A percentile compares a stretch with the other conserved stretches of the same genome.
These are phyloP conservation scores for Lacanobia wlatinum DNA, from an alignment of 2,888 invertebrate genomes.

Conservation along the genomic window DNA sequence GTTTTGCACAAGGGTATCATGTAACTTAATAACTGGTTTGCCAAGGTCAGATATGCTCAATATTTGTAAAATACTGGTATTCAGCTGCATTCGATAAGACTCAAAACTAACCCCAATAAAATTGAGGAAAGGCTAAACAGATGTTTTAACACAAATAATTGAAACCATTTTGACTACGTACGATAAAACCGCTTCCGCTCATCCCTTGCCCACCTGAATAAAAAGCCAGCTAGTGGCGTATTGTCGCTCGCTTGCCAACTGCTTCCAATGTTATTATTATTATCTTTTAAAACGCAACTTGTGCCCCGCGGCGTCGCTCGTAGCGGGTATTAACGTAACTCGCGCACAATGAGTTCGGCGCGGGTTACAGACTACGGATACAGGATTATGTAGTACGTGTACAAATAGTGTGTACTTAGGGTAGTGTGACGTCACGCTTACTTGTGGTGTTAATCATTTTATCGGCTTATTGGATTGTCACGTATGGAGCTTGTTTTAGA, in stretches of 20 bases:
- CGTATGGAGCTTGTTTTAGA: background rate
- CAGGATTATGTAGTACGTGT: constrained; percentile 37
- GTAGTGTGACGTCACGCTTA: constrained; percentile 22
- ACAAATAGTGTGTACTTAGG: constrained; percentile 34
- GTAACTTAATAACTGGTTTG: too few relatives aligned
- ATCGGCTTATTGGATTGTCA: too few relatives aligned
- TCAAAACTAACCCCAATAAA: too few relatives aligned
- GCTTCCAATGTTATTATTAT: constrained; percentile 84
- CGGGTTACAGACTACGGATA: constrained; percentile 40
- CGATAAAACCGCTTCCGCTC: constrained; percentile 38
- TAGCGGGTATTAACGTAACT: constrained; percentile 44
- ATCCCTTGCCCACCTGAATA: constrained; percentile 26
- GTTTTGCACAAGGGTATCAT: too few relatives aligned
- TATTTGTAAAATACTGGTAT: too few relatives aligned
- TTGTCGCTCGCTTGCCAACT: constrained; percentile 83
- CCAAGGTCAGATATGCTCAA: too few relatives aligned
- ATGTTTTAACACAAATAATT: too few relatives aligned
- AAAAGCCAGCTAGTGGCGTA: constrained; percentile 69
- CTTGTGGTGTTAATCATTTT: constrained; percentile 29
- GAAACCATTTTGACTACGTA: background rate
- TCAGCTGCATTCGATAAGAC: too few relatives aligned
- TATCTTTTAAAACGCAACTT: constrained; percentile 76
- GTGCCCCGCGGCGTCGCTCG: constrained; percentile 52
- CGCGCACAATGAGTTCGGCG: constrained; percentile 31
- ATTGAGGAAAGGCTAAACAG: too few relatives aligned